Evolutionary conservation across 2,113 vertebrate species (phyloP).

Genomic region (Aythya baeri): DNA sequence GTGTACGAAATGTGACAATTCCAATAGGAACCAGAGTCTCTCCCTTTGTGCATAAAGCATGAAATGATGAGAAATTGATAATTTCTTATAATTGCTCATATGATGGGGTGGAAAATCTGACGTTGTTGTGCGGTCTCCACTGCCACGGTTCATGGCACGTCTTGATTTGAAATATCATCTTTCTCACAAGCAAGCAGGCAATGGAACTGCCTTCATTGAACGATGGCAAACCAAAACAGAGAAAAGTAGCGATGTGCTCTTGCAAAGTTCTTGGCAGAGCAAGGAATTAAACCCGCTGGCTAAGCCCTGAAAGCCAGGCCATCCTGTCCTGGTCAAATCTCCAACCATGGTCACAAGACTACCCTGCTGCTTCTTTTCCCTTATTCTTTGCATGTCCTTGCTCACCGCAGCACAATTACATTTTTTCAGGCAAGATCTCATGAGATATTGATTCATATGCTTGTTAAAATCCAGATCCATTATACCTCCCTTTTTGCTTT

Average conservation of each 20-base stretch:
- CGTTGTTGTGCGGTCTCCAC: background rate
- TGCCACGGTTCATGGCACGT: background rate
- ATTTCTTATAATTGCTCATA: background rate
- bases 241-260: background rate
- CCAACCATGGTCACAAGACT: background rate
- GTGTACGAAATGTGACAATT: background rate
- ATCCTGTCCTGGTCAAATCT: background rate
- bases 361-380: background rate
- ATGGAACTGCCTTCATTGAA: background rate
- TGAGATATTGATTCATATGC: slow-evolving; percentile 11
- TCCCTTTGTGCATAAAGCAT: background rate
- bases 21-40: background rate
- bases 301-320: background rate
- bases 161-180: background rate
- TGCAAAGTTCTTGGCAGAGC: background rate
- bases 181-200: background rate
- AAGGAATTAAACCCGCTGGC: background rate
- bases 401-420: background rate
- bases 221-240: background rate
- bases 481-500: slow-evolving; percentile 46
- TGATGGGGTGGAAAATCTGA: background rate
- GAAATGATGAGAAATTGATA: slow-evolving; percentile 6
- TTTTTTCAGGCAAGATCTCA: slow-evolving; percentile 11
- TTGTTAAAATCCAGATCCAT: slow-evolving; percentile 46
- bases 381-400: background rate